Conservation (phyloP, 1,140 invertebrate genomes). For the Hyles euphorbiae region DNA sequence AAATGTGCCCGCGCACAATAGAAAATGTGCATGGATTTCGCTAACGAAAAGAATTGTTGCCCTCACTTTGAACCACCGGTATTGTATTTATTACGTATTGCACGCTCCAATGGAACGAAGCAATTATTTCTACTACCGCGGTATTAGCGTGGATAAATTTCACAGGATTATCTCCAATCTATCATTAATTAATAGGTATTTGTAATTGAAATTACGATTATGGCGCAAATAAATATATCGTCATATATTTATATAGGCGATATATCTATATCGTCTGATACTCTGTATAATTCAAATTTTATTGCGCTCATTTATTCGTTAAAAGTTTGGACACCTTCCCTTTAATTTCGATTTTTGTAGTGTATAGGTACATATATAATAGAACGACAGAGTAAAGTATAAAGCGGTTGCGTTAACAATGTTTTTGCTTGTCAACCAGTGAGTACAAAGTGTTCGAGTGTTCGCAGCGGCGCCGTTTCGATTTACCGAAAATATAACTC, state of each 20-base stretch:
- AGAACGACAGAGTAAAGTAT: too few relatives aligned
- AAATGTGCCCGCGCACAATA: conserved; percentile 29
- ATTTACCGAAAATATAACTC: neutral
- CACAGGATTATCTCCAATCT: too few relatives aligned
- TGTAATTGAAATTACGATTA: too few relatives aligned
- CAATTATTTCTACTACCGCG: conserved; percentile 1
- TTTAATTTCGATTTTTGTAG: too few relatives aligned
- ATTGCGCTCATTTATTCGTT: too few relatives aligned
- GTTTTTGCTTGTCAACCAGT: conserved; percentile 15
- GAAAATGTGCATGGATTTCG: conserved; percentile 26
- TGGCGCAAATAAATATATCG: too few relatives aligned
- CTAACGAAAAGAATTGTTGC: conserved; percentile 20
- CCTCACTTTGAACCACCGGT: conserved; percentile 18
- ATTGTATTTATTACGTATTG: conserved; percentile 6
- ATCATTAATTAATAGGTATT: too few relatives aligned
- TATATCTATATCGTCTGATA: too few relatives aligned
- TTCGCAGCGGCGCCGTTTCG: conserved; percentile 4
- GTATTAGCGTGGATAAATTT: too few relatives aligned
- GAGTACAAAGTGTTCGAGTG: conserved; percentile 5
- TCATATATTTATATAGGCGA: too few relatives aligned
- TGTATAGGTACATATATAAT: too few relatives aligned
- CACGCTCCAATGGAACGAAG: conserved; percentile 5
- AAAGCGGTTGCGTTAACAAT: neutral
- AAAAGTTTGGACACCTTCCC: too few relatives aligned
- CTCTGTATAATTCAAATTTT: neutral